phyloP scores from a whole-genome alignment of 2,888 invertebrate species.

The Xestia c-nigrum region DNA sequence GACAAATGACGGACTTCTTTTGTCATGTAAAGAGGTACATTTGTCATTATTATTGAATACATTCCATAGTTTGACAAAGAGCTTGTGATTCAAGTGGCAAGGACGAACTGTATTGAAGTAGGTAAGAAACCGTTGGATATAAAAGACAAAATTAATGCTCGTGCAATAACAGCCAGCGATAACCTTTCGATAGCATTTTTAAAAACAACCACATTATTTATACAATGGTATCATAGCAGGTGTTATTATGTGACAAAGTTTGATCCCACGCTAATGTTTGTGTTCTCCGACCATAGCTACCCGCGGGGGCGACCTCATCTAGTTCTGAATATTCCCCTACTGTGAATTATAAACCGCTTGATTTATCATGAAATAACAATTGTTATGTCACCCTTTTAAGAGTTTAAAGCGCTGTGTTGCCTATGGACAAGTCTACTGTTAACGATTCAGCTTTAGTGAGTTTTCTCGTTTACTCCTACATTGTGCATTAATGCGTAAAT shows the following conservation, averaged over 20 bases:
- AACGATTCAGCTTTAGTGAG: not conserved
- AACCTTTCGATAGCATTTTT: constrained; percentile 73
- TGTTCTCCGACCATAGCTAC: constrained; percentile 71
- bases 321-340: constrained; percentile 69
- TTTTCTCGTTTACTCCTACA: not conserved
- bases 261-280: constrained; percentile 76
- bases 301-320: constrained; percentile 74
- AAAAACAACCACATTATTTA: constrained; percentile 36
- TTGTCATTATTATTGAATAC: constrained; percentile 79
- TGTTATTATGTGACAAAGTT: constrained; percentile 73
- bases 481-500: not conserved
- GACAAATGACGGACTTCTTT: constrained; percentile 77
- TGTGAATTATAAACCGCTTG: constrained; percentile 61
- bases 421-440: not conserved
- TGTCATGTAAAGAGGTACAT: constrained; percentile 83
- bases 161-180: constrained; percentile 66
- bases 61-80: constrained; percentile 70
- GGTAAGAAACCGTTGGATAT: constrained; percentile 53
- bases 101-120: constrained; percentile 65
- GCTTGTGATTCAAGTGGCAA: constrained; percentile 70
- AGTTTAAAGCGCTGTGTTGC: constrained; percentile 9
- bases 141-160: constrained; percentile 57
- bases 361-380: constrained; percentile 14
- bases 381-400: constrained; percentile 5
- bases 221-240: constrained; percentile 68